Base-by-base conservation (phyloP, 2,888 invertebrate species). In the Liopterus haemorrhoidalis region DNA sequence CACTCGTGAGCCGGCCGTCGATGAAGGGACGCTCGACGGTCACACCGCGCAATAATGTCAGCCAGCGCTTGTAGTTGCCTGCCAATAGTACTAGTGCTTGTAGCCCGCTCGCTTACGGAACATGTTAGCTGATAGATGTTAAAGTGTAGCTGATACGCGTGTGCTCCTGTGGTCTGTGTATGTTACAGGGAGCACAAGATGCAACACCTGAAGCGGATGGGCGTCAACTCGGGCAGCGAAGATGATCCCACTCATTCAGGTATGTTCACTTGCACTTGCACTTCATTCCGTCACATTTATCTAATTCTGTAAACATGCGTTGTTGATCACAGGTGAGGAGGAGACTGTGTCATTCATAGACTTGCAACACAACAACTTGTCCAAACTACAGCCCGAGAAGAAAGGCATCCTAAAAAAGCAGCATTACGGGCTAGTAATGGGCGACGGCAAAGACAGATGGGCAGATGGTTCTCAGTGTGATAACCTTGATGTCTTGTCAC, bases 391-490 rank as follows among this genome's bases (percentile, higher is more conserved):
- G 58, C 90, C 91, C 72, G 91, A 91, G 71, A 92, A 90, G 70
- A 92, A 92, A 48, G 92, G 92, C 66, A 77, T 92, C 63, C 92
- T 92, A 76, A 91, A 90, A 71, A 81, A 82, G 59, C 79, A 76
- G 66, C 79, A 78, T 59, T 87, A 87, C 58, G 83, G 87, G 57
- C 81, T 84, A 57, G 79, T 83, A 58, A 75, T 79, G 57, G 72
- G 74, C 56, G 82, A 82, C 58, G 77, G 78, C 54, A 84, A 83
- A 65, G 83, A 82, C 59, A 81, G 80, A 63, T 85, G 84, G 85
- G 78, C 75, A 9, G 81, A 82, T 47, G 79, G 80, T 62, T 80
- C 80, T 35, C 82, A 82, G 64, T 80, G 79, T 30, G 81, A 82
- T 63, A 81, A 81, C 64, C 71, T 80, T 54, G 81, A 82, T 62